Evolutionary conservation across 2,113 vertebrate genomes (phyloP).

Genomic region (Halcyon senegalensis): DNA sequence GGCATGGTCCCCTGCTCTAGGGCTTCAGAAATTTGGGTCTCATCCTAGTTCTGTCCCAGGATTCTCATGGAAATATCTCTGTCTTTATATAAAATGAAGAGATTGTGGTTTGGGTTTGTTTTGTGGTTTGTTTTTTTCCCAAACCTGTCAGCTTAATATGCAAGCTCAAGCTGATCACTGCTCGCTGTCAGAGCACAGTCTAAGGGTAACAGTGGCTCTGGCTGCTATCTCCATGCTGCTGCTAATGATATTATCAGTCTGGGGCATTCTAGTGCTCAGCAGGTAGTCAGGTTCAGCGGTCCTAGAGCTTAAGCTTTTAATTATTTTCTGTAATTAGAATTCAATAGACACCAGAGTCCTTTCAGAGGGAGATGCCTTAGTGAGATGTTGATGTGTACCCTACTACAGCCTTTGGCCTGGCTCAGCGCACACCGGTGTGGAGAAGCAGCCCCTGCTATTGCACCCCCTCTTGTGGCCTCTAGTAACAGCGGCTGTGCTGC

Average conservation of each 20-base stretch:
- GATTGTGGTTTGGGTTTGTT: no score
- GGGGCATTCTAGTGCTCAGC: background rate
- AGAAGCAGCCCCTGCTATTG: background rate
- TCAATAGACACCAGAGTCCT: background rate
- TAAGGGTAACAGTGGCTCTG: background rate
- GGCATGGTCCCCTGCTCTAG: rapidly evolving
- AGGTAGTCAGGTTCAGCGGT: background rate
- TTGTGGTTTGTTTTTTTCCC: no score
- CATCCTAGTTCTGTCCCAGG: background rate
- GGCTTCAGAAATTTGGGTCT: background rate
- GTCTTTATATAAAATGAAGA: background rate
- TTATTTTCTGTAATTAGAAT: background rate
- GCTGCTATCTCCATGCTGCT: background rate
- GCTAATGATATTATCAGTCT: background rate
- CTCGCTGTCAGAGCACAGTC: rapidly evolving
- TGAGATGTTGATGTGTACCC: no score
- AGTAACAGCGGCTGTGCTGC: background rate
- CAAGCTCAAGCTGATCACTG: background rate
- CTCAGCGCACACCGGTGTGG: rapidly evolving
- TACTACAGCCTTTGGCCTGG: background rate
- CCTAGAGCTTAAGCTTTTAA: background rate
- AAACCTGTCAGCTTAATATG: background rate
- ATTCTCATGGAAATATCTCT: background rate
- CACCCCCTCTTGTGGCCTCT: background rate
- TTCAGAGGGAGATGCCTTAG: background rate